Percentiles rank a stretch among this genome's conserved stretches.
These are phyloP conservation scores for Phengaris alcon DNA, from an alignment of 2,888 invertebrate species.

Conservation along the genomic window DNA sequence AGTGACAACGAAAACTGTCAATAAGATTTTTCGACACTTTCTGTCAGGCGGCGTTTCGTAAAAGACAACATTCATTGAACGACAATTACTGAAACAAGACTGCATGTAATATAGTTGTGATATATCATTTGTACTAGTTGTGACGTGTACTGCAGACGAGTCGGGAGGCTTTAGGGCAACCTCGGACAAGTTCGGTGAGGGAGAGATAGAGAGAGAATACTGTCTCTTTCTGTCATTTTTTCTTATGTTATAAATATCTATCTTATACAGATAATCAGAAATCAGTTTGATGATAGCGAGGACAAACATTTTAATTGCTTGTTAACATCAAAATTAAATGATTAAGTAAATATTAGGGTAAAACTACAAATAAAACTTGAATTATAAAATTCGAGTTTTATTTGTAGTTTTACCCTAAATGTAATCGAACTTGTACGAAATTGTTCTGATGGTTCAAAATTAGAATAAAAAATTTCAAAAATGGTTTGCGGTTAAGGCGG, in stretches of 20 bases:
- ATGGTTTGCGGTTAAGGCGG: neutral
- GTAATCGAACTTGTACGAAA: neutral
- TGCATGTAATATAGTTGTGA: conserved; percentile 20
- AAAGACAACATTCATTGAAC: neutral
- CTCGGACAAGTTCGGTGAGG: neutral
- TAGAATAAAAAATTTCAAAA: neutral
- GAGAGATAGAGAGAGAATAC: neutral
- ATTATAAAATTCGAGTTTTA: no score
- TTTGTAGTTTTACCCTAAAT: no score
- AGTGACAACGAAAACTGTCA: no score
- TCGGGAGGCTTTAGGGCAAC: neutral
- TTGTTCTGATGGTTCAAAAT: neutral
- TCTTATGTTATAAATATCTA: neutral
- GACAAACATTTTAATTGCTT: neutral
- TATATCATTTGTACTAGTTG: conserved; percentile 13
- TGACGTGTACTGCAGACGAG: conserved; percentile 6
- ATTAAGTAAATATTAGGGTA: no score
- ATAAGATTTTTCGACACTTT: no score
- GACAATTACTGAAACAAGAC: conserved; percentile 29
- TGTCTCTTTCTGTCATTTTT: neutral
- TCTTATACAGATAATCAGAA: neutral
- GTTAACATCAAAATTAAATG: no score
- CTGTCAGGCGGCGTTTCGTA: no score
- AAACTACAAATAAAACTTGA: no score
- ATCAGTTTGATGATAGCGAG: neutral